These are phyloP conservation scores for Liopterus haemorrhoidalis DNA, from an alignment of 2,888 invertebrate species.

Conservation along the genomic window DNA sequence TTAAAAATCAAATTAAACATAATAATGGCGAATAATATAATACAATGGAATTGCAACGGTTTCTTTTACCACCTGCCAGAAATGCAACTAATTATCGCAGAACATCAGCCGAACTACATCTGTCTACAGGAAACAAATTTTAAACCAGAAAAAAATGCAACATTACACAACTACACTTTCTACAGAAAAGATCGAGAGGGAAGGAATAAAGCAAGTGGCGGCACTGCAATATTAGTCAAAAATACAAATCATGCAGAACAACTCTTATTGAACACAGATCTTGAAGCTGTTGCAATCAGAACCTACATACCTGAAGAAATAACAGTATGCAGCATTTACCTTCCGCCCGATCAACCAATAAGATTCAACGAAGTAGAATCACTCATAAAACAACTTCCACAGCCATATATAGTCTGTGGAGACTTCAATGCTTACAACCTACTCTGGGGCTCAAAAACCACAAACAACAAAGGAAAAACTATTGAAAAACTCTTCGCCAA, in stretches of 20 bases:
- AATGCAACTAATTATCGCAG: conserved; percentile 1
- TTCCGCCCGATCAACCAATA: conserved; percentile 3
- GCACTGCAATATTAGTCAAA: not conserved
- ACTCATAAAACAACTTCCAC: too few species aligned
- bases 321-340: conserved; percentile 1
- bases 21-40: too few species aligned
- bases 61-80: conserved; percentile 4
- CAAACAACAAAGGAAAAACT: too few species aligned
- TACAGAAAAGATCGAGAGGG: conserved; percentile 1
- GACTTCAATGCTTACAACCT: too few species aligned
- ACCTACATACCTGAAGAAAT: not conserved
- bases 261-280: not conserved
- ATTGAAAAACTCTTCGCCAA: too few species aligned
- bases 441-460: too few species aligned
- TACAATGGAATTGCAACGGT: conserved; percentile 6
- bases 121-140: conserved; percentile 6
- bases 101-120: not conserved
- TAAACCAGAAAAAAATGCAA: not conserved
- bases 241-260: conserved; percentile 6
- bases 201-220: conserved; percentile 9
- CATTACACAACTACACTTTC: not conserved
- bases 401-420: too few species aligned
- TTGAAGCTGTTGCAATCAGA: conserved; percentile 5
- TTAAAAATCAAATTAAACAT: too few species aligned
- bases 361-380: too few species aligned